Conservation (phyloP, 2,113 vertebrate genomes). For the Romanogobio albipinnatus region DNA sequence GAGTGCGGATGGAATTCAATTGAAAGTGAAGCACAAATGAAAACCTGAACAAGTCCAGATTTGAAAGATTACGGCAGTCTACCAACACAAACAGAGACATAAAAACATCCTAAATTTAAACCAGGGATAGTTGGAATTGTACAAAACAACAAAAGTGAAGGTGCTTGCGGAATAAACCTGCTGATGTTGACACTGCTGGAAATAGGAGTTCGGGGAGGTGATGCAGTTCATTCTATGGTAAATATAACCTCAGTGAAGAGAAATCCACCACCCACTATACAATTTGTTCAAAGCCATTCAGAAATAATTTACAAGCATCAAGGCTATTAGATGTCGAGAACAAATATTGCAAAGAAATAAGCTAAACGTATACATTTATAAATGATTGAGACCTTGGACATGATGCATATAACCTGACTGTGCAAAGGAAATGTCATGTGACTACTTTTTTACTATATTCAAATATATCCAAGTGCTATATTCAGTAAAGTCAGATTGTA, state of each 20-base stretch:
- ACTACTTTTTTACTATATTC: background rate
- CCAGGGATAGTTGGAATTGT: background rate
- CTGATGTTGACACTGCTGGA: constrained; percentile 41
- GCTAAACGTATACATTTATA: background rate
- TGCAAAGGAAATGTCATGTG: background rate
- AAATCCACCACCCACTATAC: background rate
- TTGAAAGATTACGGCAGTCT: constrained; percentile 29
- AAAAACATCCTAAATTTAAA: constrained; percentile 44
- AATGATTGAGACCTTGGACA: background rate
- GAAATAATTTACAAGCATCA: background rate
- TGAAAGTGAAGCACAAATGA: constrained; percentile 45
- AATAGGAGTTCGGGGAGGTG: constrained; percentile 40
- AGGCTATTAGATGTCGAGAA: background rate
- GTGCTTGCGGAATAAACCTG: constrained; percentile 1
- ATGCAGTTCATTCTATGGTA: constrained; percentile 31
- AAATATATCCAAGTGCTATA: background rate
- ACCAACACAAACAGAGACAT: constrained; percentile 42
- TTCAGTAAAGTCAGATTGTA: no score
- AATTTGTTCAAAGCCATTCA: constrained; percentile 1
- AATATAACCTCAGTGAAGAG: background rate
- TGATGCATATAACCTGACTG: background rate
- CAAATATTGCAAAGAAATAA: background rate
- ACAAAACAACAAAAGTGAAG: constrained; percentile 25
- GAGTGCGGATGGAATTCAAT: constrained; percentile 49
- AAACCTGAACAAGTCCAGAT: constrained; percentile 33